Conservation (phyloP, 1,140 invertebrate species). For the Zaprionus africanus region DNA sequence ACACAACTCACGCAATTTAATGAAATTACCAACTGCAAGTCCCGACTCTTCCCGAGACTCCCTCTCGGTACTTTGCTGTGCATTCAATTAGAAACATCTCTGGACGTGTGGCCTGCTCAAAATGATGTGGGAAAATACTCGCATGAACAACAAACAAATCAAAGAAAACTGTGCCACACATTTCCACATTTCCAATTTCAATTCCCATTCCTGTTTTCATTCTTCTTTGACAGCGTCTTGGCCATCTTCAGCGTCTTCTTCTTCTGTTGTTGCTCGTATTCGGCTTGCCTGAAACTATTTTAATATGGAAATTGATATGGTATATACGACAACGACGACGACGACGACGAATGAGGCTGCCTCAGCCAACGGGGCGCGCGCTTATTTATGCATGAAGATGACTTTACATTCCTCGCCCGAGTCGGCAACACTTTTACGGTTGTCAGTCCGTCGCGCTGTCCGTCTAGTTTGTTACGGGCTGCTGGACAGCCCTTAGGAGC, state of each 20-base stretch:
- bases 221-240: conserved; percentile 3
- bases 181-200: conserved; percentile 2
- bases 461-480: conserved; percentile 71
- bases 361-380: conserved; percentile 36
- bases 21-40: conserved; percentile 61
- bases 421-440: conserved; percentile 77
- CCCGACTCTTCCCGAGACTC: background rate
- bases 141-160: conserved; percentile 55
- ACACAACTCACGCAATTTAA: conserved; percentile 72
- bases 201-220: conserved; percentile 12
- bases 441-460: conserved; percentile 53
- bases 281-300: conserved; percentile 57
- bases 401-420: conserved; percentile 75
- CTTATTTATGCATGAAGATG: conserved; percentile 82
- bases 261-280: background rate
- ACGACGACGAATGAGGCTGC: conserved; percentile 1
- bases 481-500: conserved; percentile 57
- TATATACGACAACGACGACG: conserved; percentile 13
- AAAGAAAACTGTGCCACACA: conserved; percentile 51
- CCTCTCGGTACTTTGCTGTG: conserved; percentile 33
- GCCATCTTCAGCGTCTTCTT: background rate
- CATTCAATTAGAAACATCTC: conserved; percentile 77
- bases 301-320: conserved; percentile 81
- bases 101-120: conserved; percentile 46
- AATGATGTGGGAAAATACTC: conserved; percentile 71